Evolutionary conservation across 92 coral and sea anemone species (phyloP).

Genomic region (Zoanthus gigantus): DNA sequence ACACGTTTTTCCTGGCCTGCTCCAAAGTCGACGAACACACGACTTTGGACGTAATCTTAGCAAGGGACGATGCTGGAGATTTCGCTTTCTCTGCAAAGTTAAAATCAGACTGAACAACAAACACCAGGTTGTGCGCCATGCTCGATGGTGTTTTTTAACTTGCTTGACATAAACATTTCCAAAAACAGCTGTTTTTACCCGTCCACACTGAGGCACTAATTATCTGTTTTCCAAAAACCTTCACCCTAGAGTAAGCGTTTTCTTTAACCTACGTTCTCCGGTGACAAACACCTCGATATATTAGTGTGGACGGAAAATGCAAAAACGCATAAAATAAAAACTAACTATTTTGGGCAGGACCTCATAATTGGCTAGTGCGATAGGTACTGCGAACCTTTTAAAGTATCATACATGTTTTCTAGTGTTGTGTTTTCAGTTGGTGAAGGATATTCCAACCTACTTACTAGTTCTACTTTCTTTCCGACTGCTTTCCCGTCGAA

Average conservation of each 20-base stretch:
- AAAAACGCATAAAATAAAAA: too few species aligned
- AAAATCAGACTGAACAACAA: background rate
- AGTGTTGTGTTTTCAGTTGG: background rate
- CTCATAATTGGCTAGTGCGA: too few species aligned
- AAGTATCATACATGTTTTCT: background rate
- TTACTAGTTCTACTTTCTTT: background rate
- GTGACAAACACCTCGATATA: too few species aligned
- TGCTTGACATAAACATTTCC: background rate
- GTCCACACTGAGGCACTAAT: background rate
- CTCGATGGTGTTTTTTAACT: background rate
- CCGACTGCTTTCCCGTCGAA: slow-evolving; percentile 3
- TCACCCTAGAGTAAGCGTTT: too few species aligned
- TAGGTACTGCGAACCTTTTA: too few species aligned
- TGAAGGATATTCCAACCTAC: background rate
- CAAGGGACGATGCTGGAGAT: background rate
- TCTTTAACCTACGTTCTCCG: too few species aligned
- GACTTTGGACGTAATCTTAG: background rate
- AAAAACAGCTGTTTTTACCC: background rate
- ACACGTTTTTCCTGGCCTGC: background rate
- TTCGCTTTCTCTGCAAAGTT: background rate
- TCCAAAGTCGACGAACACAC: background rate
- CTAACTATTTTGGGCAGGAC: too few species aligned
- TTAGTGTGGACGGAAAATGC: too few species aligned
- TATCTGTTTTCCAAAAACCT: background rate
- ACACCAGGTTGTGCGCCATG: background rate